These are phyloP conservation scores for Pipa parva DNA, from an alignment of 2,113 vertebrate species.

Conservation along the genomic window DNA sequence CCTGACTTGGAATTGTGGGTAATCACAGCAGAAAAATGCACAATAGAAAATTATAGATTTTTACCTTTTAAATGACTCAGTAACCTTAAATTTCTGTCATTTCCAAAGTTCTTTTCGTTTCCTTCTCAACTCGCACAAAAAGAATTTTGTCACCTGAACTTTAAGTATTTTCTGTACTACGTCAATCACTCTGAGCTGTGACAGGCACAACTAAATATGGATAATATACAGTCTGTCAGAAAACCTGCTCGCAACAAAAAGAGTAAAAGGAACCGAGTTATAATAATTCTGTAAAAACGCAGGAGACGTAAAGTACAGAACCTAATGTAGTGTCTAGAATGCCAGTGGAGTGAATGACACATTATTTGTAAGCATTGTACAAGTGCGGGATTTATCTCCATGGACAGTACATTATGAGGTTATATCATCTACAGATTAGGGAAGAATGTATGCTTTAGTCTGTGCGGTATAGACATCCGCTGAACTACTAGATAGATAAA, in stretches of 20 bases:
- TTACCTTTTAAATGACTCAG: slow-evolving; percentile 32
- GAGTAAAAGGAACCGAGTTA: too few relatives aligned
- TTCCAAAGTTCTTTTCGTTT: slow-evolving; percentile 36
- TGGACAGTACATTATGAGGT: too few relatives aligned
- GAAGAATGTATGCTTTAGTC: too few relatives aligned
- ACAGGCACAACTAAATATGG: slow-evolving; percentile 45
- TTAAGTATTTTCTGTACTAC: slow-evolving; percentile 25
- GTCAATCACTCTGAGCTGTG: slow-evolving; percentile 43
- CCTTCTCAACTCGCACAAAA: slow-evolving; percentile 29
- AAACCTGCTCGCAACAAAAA: slow-evolving; percentile 44
- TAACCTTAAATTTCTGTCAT: slow-evolving; percentile 34
- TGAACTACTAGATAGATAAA: too few relatives aligned
- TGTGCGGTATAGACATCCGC: too few relatives aligned
- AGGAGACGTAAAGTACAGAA: too few relatives aligned
- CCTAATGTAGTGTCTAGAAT: too few relatives aligned
- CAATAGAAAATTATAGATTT: slow-evolving; percentile 6
- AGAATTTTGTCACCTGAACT: slow-evolving; percentile 41
- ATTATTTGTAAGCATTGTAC: too few relatives aligned
- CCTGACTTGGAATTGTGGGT: slow-evolving; percentile 28
- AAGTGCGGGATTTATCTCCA: too few relatives aligned
- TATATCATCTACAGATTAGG: too few relatives aligned
- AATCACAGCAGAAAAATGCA: slow-evolving; percentile 22
- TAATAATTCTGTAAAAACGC: too few relatives aligned
- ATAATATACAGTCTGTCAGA: slow-evolving; percentile 47
- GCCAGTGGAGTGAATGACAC: too few relatives aligned